Evolutionary conservation across 64 coral and sea anemone species (phyloP), one percentile per base, ranked within the genome.

Genomic region (Platygyra sinensis): DNA sequence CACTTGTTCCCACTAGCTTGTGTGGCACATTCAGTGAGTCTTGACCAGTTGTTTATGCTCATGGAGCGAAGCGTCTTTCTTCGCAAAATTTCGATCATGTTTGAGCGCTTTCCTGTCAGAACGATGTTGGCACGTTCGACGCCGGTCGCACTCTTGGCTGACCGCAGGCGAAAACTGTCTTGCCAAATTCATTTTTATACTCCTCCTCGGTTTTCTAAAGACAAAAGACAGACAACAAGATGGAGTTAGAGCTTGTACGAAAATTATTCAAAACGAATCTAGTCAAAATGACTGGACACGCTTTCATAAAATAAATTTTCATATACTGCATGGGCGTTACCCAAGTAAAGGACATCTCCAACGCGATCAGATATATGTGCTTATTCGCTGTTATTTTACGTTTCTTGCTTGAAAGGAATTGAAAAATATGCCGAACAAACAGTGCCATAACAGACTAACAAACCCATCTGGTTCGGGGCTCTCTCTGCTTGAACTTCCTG

Each of bases 161-260:
- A 71, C 81, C 81, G 52, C 81, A 85, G 42, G 81, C 38, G 62
- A 71, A 85, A 85, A 85, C 81, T 24, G 81, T 85, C 63, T 85
- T 85, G 39, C 63, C 81, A 85, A 85, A 85, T 72, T 85, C 81
- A 22, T 20, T 85, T 85, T 85, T 85, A 24, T 71, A 85, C n/a
- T 85, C 81, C 80, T 83, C 80, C 52, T 85, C 81, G 24, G 81
- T 46, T 85, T 85, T 85, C 81, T 85, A 72, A 69, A 16, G 12
- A 85, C 22, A 72, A 85, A 85, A 29, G 63, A 72, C 50, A 72
- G 63, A 72, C 50, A 72, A 85, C 33, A 85, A 72, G 81, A 72
- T 14, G 60, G 38, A 16, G 64, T 85, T 85, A 71, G 62, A 49
- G 33, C 33, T 72, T 71, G 42, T 69, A 50, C 38, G 38, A 24